A percentile compares a stretch with the other conserved stretches of the same genome.
Conservation (phyloP, 2,113 vertebrate genomes). For the Empidonax traillii region DNA sequence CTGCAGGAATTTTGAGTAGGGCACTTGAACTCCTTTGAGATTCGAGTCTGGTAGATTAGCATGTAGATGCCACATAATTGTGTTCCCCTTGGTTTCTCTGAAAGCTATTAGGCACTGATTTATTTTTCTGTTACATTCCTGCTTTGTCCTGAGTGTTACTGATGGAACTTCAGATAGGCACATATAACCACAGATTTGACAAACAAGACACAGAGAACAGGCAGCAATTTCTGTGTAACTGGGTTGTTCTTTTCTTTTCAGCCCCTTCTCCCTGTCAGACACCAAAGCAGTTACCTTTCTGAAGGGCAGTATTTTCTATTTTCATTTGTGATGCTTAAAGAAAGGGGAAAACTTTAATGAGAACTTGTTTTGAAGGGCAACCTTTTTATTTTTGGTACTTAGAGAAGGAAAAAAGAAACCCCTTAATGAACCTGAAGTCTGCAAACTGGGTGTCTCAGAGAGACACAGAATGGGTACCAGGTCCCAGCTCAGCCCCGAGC, state of each 20-base stretch:
- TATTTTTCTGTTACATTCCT: slow-evolving; percentile 80
- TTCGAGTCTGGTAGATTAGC: slow-evolving; percentile 90
- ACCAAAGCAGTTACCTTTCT: not conserved
- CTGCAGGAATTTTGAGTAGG: slow-evolving; percentile 90
- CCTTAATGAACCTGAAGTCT: not conserved
- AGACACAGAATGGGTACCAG: rapidly evolving
- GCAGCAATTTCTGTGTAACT: slow-evolving; percentile 9
- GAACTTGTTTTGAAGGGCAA: not conserved
- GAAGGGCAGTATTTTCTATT: not conserved
- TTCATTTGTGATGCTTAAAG: not conserved
- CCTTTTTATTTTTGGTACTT: not conserved
- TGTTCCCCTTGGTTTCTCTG: slow-evolving; percentile 86
- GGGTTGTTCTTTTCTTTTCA: slow-evolving; percentile 13
- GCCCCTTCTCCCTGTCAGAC: not conserved
- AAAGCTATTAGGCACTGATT: slow-evolving; percentile 90
- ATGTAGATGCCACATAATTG: slow-evolving; percentile 93
- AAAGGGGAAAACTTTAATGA: not conserved
- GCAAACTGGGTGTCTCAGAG: rapidly evolving
- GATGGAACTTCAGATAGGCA: slow-evolving; percentile 75
- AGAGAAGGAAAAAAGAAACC: not conserved
- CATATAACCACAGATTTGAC: slow-evolving; percentile 19
- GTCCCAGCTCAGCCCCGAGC: not conserved
- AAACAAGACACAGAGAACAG: not conserved
- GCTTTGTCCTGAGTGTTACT: slow-evolving; percentile 75
- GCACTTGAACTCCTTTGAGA: slow-evolving; percentile 87